These are phyloP conservation scores for Apostichopus leukothele DNA, from an alignment of 53 echinoderm and acorn worm genomes.

Conservation along the genomic window DNA sequence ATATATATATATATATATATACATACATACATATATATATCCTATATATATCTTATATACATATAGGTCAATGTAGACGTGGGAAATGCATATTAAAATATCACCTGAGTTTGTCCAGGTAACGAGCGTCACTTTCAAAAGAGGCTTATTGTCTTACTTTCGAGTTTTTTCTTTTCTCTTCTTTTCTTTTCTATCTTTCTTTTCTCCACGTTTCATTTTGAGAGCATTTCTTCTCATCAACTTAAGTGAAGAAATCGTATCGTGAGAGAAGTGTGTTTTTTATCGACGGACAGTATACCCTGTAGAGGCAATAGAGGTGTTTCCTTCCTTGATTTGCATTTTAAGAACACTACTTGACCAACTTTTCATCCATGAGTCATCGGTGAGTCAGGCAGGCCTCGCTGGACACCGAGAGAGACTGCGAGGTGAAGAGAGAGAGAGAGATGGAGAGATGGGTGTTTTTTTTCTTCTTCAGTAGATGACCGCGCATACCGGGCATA, in stretches of 20 bases:
- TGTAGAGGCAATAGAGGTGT: constrained; percentile 6
- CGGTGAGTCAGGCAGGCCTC: constrained; percentile 1
- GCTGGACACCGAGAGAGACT: neutral
- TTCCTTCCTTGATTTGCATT: neutral
- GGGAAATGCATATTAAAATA: too few species aligned
- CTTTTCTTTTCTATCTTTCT: neutral
- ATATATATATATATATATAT: too few species aligned
- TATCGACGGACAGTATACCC: neutral
- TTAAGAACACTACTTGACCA: constrained; percentile 10
- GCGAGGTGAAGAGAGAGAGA: too few species aligned
- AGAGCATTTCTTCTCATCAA: neutral
- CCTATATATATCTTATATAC: too few species aligned
- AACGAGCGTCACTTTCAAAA: neutral
- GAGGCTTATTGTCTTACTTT: neutral
- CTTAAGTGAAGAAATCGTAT: neutral
- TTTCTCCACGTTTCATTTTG: neutral
- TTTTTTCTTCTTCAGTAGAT: neutral
- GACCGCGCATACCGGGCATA: neutral
- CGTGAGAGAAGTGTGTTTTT: neutral
- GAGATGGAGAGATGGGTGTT: too few species aligned
- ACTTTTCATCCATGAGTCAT: neutral
- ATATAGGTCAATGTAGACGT: too few species aligned
- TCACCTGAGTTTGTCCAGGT: neutral
- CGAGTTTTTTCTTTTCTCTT: neutral
- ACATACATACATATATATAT: too few species aligned